phyloP scores from a whole-genome alignment of 2,797 vertebrate species.

The Sebastes alutus region DNA sequence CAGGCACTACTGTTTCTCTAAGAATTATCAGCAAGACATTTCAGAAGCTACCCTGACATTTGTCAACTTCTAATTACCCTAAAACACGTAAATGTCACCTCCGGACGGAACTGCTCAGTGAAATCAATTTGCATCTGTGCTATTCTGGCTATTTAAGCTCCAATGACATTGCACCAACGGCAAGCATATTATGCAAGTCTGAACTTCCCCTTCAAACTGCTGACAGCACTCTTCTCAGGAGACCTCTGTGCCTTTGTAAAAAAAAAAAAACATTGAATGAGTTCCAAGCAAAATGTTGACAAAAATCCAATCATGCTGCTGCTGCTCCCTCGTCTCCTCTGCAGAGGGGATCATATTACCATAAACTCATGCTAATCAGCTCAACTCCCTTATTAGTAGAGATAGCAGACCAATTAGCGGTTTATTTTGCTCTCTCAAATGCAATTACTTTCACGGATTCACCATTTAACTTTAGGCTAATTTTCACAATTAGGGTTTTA shows the following conservation, averaged over 20 bases:
- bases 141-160: constrained; percentile 27
- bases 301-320: constrained; percentile 45
- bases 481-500: background rate
- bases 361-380: constrained; percentile 54
- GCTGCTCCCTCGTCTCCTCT: constrained; percentile 22
- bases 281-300: constrained; percentile 50
- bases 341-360: constrained; percentile 48
- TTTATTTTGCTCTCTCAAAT: constrained; percentile 44
- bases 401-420: constrained; percentile 45
- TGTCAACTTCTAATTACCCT: constrained; percentile 10
- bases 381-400: constrained; percentile 34
- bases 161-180: constrained; percentile 45
- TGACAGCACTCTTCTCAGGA: constrained; percentile 41
- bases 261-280: constrained; percentile 24
- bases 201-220: constrained; percentile 50
- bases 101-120: constrained; percentile 16
- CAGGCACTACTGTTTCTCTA: background rate
- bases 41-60: constrained; percentile 18
- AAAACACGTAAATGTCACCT: constrained; percentile 54
- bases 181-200: constrained; percentile 29
- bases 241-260: constrained; percentile 28
- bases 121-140: constrained; percentile 41
- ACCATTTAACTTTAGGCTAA: background rate
- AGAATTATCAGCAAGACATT: constrained; percentile 2
- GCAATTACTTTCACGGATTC: constrained; percentile 21